Percentiles rank a stretch among this genome's conserved stretches.
These are phyloP conservation scores for Thamnophis sirtalis DNA, from an alignment of 2,113 vertebrate species.

Conservation along the genomic window DNA sequence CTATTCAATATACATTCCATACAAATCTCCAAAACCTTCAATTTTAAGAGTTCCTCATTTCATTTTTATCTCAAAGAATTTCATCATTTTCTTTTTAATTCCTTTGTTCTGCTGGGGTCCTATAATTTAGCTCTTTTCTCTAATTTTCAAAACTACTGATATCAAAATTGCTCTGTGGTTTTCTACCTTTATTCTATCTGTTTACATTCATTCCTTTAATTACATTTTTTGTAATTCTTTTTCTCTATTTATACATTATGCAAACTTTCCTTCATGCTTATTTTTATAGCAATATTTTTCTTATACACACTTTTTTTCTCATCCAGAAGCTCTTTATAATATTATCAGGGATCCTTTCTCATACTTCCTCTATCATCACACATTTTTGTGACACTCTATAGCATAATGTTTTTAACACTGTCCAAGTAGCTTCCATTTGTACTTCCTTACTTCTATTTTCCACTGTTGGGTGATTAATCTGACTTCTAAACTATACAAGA, in stretches of 20 bases:
- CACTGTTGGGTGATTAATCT: neutral
- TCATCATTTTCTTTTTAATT: neutral
- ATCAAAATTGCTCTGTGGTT: neutral
- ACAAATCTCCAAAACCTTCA: neutral
- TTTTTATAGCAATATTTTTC: neutral
- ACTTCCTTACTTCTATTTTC: neutral
- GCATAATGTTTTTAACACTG: neutral
- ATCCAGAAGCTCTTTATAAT: neutral
- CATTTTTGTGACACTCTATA: neutral
- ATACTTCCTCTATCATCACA: neutral
- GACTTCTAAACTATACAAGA: neutral
- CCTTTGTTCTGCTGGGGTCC: neutral
- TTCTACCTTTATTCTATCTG: neutral
- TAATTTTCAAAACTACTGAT: neutral
- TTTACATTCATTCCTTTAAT: neutral
- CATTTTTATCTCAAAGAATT: neutral
- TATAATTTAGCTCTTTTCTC: neutral
- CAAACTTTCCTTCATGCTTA: neutral
- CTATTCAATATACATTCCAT: neutral
- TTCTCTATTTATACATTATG: neutral
- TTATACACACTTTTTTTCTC: neutral
- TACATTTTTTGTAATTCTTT: neutral
- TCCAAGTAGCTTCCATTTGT: neutral
- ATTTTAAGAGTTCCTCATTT: neutral
- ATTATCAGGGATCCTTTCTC: neutral